These are phyloP conservation scores for Parnassius orleans DNA, from an alignment of 2,888 invertebrate species.

Conservation along the genomic window DNA sequence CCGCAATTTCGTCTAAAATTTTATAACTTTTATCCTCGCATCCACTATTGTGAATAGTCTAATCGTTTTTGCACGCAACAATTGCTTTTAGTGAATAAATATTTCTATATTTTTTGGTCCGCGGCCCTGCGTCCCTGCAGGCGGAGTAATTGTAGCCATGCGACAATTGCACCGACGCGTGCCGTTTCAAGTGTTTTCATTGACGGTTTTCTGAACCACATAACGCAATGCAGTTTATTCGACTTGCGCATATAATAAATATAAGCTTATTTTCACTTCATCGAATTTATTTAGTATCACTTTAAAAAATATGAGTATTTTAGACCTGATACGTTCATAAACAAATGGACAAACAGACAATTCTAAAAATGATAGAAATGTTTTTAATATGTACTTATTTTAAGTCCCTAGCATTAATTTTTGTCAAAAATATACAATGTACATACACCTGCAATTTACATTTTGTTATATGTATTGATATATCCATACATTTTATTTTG, in stretches of 20 bases:
- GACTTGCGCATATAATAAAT: conserved; percentile 22
- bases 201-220: conserved; percentile 35
- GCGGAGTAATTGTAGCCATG: conserved; percentile 57
- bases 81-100: conserved; percentile 66
- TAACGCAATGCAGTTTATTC: conserved; percentile 34
- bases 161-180: conserved; percentile 61
- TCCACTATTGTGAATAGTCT: conserved; percentile 47
- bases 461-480: no score
- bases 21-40: conserved; percentile 25
- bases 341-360: no score
- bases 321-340: no score
- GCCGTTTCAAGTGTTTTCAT: conserved; percentile 68
- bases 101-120: conserved; percentile 55
- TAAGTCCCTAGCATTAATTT: no score
- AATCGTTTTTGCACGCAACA: conserved; percentile 62
- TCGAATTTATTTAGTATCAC: no score
- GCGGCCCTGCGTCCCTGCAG: conserved; percentile 47
- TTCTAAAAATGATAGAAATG: no score
- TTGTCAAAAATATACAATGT: no score
- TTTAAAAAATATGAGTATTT: no score
- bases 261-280: background rate
- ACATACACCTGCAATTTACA: no score
- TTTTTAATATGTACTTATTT: no score
- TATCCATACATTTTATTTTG: no score
- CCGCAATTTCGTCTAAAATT: conserved; percentile 23